Evolutionary conservation across 2,113 vertebrate species (phyloP), one percentile per base, ranked within the genome.

Genomic region (Turdus rufiventris): DNA sequence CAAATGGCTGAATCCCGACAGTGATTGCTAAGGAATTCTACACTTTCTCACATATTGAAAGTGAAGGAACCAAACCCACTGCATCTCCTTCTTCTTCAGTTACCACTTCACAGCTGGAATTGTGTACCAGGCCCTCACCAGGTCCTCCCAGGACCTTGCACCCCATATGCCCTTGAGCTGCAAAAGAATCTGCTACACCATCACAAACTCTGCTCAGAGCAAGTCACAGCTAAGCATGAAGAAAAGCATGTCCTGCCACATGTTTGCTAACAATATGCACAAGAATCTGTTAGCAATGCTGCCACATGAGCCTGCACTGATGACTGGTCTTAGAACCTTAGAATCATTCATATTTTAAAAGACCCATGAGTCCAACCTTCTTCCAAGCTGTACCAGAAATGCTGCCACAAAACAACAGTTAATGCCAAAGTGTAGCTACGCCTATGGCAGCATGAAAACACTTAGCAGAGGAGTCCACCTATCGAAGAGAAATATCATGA

Each of bases 1-100:
- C 28, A 50, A 48, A 57, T 7, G 8, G 23, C 58, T 61, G 38
- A 73, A 58, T 73, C 38, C n/a, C 56, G 47, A 31, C 20, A 40
- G 13, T 0, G 0, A 33, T 62, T 42, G 19, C 38, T 48, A 79
- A 61, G 2, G 1, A 75, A 73, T 0, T 3, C 13, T 42, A 48
- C 11, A 12, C 6, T 45, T 80, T 61, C 36, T 53, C 31, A 68
- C 40, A 10, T 0, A 1, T 19, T 65, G 40, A 25, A 81, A 70
- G 67, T 12, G n/a, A 73, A 92, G 17, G 21, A 33, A 42, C 6
- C 26, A 53, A 82, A 48, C 26, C 9, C 0, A 0, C 33, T 1
- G 0, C 24, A 54, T 19, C 9, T 58, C 38, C 33, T 78, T 77
- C 25, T 42, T 18, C 16, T 48, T 80, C 68, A 57, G 17, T 56